Evolutionary conservation across 92 coral and sea anemone genomes (phyloP).

Genomic region (Paramuricea clavata): DNA sequence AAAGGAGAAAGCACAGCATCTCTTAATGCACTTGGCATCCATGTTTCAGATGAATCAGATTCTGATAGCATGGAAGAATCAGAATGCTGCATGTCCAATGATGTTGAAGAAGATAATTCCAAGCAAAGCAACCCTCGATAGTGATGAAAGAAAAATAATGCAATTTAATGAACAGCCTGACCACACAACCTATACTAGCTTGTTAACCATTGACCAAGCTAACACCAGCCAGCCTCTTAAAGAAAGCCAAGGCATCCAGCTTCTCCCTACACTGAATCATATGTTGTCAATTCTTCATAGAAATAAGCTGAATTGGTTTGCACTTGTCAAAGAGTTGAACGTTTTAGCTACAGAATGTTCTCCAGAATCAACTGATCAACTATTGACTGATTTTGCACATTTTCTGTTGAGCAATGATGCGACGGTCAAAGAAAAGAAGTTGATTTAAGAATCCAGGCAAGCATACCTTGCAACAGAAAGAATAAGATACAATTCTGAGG

Average conservation of each 20-base stretch:
- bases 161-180: background rate
- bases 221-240: background rate
- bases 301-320: constrained; percentile 71
- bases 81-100: background rate
- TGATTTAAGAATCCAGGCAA: constrained; percentile 67
- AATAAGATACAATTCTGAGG: constrained; percentile 14
- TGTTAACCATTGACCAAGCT: background rate
- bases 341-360: constrained; percentile 8
- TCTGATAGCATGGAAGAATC: background rate
- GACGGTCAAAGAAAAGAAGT: constrained; percentile 51
- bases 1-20: constrained; percentile 57
- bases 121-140: background rate
- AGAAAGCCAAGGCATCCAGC: background rate
- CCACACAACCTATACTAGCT: background rate
- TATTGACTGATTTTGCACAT: constrained; percentile 67
- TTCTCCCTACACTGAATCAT: constrained; percentile 58
- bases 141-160: background rate
- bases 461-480: constrained; percentile 65
- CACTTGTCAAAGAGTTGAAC: constrained; percentile 68
- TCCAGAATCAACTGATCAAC: constrained; percentile 51
- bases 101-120: background rate
- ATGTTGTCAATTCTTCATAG: constrained; percentile 63
- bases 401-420: too few species aligned
- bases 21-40: constrained; percentile 56
- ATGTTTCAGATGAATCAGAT: constrained; percentile 62